Percentiles rank a stretch among this genome's conserved stretches.
Evolutionary conservation across 2,797 vertebrate genomes (phyloP).

Genomic region (Hapalemur alaotrensis): DNA sequence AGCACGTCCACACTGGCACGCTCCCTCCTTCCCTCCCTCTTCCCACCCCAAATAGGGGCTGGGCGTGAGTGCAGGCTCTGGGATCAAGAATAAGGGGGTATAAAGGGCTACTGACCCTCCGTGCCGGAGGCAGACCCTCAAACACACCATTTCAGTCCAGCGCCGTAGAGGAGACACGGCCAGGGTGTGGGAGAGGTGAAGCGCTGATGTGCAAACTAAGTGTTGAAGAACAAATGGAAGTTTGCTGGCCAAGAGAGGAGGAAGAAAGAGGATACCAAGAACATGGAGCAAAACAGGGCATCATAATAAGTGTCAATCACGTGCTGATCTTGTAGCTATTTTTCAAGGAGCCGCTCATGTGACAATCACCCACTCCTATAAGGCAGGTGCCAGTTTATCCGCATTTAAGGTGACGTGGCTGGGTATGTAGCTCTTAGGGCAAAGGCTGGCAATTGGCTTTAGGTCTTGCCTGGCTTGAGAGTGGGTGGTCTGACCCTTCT

Average conservation of each 20-base stretch:
- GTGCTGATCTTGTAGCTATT: fast-evolving
- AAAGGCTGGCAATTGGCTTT: neutral
- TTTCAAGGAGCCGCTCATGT: neutral
- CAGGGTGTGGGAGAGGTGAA: neutral
- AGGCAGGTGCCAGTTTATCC: neutral
- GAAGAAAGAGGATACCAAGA: neutral
- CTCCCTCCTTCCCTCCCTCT: too few relatives aligned
- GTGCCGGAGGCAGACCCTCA: neutral
- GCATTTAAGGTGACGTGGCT: neutral
- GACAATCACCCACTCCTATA: neutral
- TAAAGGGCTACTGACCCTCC: neutral
- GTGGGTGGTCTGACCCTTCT: neutral
- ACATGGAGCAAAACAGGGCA: fast-evolving
- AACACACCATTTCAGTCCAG: neutral
- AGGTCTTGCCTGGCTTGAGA: neutral
- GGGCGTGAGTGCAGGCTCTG: fast-evolving
- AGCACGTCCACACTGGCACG: fast-evolving
- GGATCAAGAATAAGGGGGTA: too few relatives aligned
- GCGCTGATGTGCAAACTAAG: neutral
- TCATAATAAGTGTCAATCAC: fast-evolving
- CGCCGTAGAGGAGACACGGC: fast-evolving
- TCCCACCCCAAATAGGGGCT: neutral
- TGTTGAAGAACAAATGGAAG: neutral
- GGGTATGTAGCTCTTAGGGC: neutral
- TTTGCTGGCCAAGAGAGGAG: neutral